Conservation (phyloP, 92 coral and sea anemone species). For the Desmophyllum pertusum region DNA sequence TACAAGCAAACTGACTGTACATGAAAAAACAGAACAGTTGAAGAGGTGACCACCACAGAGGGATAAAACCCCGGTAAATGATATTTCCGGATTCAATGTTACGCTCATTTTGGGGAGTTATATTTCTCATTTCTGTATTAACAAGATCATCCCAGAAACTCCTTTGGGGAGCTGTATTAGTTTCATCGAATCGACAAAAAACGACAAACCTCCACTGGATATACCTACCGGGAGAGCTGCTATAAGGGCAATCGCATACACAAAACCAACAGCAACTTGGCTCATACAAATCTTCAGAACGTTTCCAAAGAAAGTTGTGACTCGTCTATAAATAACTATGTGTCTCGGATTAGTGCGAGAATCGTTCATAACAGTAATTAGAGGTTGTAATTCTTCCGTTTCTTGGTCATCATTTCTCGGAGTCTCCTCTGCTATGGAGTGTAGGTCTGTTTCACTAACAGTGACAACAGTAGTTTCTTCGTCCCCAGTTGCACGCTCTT, state of each 20-base stretch:
- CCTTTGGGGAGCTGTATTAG: background rate
- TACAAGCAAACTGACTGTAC: slow-evolving; percentile 27
- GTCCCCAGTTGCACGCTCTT: background rate
- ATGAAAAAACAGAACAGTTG: slow-evolving; percentile 30
- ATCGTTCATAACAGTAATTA: background rate
- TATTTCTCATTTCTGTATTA: no score
- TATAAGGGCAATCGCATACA: background rate
- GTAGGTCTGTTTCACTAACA: background rate
- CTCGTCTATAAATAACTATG: background rate
- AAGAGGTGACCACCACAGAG: background rate
- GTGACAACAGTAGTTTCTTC: background rate
- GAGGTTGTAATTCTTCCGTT: background rate
- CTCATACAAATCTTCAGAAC: no score
- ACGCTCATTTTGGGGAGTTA: no score
- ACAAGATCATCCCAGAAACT: background rate
- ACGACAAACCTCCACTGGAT: slow-evolving; percentile 44
- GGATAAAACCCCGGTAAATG: background rate
- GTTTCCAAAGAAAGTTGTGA: background rate
- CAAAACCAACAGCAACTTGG: background rate
- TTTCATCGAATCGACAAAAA: slow-evolving; percentile 48
- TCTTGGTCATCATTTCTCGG: background rate
- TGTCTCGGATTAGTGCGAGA: background rate
- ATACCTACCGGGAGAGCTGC: slow-evolving; percentile 43
- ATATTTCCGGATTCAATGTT: no score
- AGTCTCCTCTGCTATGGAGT: background rate